Evolutionary conservation across 2,113 vertebrate species (phyloP), one percentile per base, ranked within the genome.

Genomic region (Empidonax traillii): DNA sequence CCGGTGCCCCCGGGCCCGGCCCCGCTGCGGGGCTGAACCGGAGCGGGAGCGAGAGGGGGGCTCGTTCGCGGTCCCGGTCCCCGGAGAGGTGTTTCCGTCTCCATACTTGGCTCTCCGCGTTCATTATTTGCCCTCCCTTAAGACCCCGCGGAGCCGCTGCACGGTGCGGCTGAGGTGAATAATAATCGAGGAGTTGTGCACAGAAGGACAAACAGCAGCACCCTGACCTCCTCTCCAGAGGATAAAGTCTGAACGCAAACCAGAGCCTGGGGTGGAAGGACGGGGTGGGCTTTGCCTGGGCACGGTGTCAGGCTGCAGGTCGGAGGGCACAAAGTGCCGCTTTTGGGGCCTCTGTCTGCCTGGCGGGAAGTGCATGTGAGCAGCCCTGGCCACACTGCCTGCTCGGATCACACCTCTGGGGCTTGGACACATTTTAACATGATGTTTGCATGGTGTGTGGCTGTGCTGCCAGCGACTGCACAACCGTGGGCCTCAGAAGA

Each of bases 181-280:
- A 33, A 72, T 14, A 8, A 56, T 3, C 14, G 35, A 2, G 5
- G 10, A 8, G 5, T 0, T 27, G 76, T 9, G 1, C 6, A 0
- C 35, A 5, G 35, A 3, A 15, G 14, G n/a, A n/a, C 47, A 21
- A 63, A 41, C 85, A 24, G 66, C 66, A 41, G 56, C 85, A 13
- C 49, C 24, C 49, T 25, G 23, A 49, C 22, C n/a, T 24, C 5
- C 5, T 71, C 8, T 63, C 47, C 56, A 17, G 17, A 2, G n/a
- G 49, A 79, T 63, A 55, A 41, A 79, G 41, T 20, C 7, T 6
- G 30, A 41, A 25, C 49, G 30, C 20, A 39, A 47, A 6, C 1
- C n/a, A 35, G 35, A 58, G 21, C 8, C 41, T 25, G 85, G 24
- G 16, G 30, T 56, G 75, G 75, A 47, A 41, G 66, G 35, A 55